Conservation (phyloP, 2,888 invertebrate genomes). For the Pseudanteris insignis region DNA sequence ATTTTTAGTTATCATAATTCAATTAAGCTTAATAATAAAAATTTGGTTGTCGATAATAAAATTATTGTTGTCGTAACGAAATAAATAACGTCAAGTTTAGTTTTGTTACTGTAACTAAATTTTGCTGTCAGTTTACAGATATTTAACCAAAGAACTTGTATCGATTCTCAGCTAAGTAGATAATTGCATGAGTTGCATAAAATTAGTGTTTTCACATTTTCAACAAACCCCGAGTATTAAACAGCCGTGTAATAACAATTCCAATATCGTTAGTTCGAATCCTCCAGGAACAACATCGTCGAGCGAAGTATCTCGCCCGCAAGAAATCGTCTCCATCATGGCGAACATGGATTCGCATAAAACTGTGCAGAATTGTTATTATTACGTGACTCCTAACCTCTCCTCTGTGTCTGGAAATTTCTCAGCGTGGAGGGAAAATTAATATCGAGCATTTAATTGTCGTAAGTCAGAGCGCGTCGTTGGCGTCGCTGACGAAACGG, state of each 20-base stretch:
- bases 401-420: conserved; percentile 5
- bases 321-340: conserved; percentile 3
- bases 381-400: conserved; percentile 4
- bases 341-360: neutral
- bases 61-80: no score
- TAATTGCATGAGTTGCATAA: no score
- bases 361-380: neutral
- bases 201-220: neutral
- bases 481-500: conserved; percentile 20
- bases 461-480: conserved; percentile 19
- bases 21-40: no score
- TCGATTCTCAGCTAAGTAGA: no score
- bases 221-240: no score
- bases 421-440: conserved; percentile 21
- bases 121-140: no score
- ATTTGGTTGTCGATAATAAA: no score
- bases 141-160: no score
- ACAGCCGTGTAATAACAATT: conserved; percentile 3
- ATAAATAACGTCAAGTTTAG: no score
- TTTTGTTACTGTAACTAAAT: no score
- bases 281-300: neutral
- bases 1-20: no score
- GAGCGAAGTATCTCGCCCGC: neutral
- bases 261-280: conserved; percentile 3
- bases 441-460: conserved; percentile 37